Evolutionary conservation across 2,888 invertebrate genomes (phyloP), one percentile per base, ranked within the genome.

Genomic region (Ferrisia virgata): DNA sequence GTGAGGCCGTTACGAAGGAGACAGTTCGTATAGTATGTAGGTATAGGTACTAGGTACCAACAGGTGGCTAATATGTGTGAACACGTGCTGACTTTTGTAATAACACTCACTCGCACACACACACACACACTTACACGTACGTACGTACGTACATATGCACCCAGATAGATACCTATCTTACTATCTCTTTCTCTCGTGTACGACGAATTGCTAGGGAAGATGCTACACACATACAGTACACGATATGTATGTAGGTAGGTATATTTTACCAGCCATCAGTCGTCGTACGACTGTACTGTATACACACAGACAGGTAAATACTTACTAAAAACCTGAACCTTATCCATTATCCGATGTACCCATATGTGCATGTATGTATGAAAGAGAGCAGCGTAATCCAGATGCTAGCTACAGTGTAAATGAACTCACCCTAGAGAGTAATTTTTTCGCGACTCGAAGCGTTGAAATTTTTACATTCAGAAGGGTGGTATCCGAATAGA

Each of bases 21-120:
- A 40, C 76, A 76, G 69, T 64, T 69, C 31, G 81, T 81, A 47
- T 18, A 9, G 47, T 69, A 69, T 31, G 31, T 36, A 18, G 33
- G 72, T n/a, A n/a, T n/a, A n/a, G n/a, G n/a, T n/a, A n/a, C n/a
- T n/a, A n/a, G n/a, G n/a, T n/a, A n/a, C 43, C 76, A 83, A 83
- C 83, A 83, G 83, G 83, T 83, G 83, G 83, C 83, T 83, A 83
- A 83, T 83, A 83, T 47, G 69, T 82, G 69, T 82, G 72, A 83
- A 83, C 83, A 83, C 83, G 83, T 83, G 83, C 83, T 83, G 43
- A 76, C 43, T 83, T 81, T 69, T 18, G 72, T 76, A 76, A 76
- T 76, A 36, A 76, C 72, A 76, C 28, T 36, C 36, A 36, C 64
- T 13, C 72, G 11, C 15, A n/a, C 53, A 22, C 13, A 53, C 3